Conservation (phyloP, 2,113 vertebrate species). For the Chelonoidis abingdonii region DNA sequence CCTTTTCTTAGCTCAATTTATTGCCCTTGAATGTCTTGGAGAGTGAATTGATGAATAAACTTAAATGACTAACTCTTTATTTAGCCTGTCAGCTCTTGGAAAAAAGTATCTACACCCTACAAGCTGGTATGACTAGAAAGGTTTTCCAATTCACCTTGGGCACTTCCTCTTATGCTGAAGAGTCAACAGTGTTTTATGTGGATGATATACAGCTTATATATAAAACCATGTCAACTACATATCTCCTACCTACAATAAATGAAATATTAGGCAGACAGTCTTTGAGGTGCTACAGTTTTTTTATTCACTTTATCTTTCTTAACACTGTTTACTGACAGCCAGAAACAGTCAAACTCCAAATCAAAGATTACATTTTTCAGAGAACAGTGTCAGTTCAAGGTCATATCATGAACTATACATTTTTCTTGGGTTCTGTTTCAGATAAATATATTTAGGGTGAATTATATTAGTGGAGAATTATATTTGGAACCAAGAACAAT, state of each 20-base stretch:
- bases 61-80: background rate
- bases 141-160: constrained; percentile 55
- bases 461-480: background rate
- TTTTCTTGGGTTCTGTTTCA: background rate
- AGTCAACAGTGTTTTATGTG: background rate
- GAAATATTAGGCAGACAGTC: constrained; percentile 8
- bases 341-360: background rate
- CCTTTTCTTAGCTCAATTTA: background rate
- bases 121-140: background rate
- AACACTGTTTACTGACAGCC: background rate
- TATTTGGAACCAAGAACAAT: background rate
- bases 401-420: background rate
- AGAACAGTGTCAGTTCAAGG: background rate
- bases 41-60: background rate
- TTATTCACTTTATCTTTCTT: constrained; percentile 5
- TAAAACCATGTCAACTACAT: constrained; percentile 14
- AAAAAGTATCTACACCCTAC: background rate
- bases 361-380: background rate
- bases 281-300: constrained; percentile 6
- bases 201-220: constrained; percentile 44
- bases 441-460: background rate
- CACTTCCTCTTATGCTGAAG: constrained; percentile 40
- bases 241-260: constrained; percentile 31
- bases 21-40: background rate
- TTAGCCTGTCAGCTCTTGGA: background rate